phyloP scores from a whole-genome alignment of 2,888 invertebrate species.

The Pachycephus smyrnensis region DNA sequence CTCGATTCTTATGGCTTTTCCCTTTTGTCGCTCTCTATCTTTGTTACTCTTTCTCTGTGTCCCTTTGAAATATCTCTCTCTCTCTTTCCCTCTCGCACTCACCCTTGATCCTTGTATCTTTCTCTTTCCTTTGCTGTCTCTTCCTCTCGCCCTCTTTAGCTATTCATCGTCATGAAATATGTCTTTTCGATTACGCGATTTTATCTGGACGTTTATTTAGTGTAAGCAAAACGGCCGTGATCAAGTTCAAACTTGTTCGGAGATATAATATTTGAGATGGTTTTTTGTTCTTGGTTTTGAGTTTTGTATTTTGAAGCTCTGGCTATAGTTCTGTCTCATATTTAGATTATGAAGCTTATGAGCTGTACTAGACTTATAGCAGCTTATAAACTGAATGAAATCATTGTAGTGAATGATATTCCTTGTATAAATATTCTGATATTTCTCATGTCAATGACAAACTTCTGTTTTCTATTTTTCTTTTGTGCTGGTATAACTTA shows the following conservation, averaged over 20 bases:
- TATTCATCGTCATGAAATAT: not conserved
- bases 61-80: not conserved
- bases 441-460: not conserved
- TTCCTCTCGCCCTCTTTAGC: not conserved
- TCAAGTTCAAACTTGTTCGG: not conserved
- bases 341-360: not conserved
- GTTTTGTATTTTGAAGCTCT: not conserved
- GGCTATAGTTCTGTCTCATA: not conserved
- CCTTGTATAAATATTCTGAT: not conserved
- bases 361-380: not conserved
- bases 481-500: not conserved
- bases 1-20: slow-evolving; percentile 14
- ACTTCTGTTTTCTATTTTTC: not conserved
- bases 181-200: not conserved
- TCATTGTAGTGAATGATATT: not conserved
- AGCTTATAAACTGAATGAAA: not conserved
- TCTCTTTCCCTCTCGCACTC: not conserved
- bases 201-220: not conserved
- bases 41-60: slow-evolving; percentile 9
- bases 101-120: not conserved
- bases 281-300: not conserved
- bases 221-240: not conserved
- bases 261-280: not conserved
- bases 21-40: slow-evolving; percentile 9
- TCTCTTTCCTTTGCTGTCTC: not conserved